These are phyloP conservation scores for Phalacrocorax carbo DNA, from an alignment of 2,113 vertebrate genomes.

Conservation along the genomic window DNA sequence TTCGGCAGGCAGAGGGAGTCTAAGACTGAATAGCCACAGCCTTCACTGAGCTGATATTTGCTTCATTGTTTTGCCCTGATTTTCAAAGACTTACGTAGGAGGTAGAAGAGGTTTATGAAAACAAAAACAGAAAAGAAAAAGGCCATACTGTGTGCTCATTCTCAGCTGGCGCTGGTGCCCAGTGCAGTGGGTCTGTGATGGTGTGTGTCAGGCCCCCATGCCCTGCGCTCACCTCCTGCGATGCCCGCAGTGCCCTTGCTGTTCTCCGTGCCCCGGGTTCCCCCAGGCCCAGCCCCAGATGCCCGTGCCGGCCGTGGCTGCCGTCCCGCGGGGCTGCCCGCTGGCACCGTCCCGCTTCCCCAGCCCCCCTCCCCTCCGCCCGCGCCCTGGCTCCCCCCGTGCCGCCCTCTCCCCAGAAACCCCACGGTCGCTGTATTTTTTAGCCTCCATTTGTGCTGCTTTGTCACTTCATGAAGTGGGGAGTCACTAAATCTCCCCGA, in stretches of 20 bases:
- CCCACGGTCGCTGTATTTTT: fast-evolving
- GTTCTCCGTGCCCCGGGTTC: fast-evolving
- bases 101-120: neutral
- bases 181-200: fast-evolving
- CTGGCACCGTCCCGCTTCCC: fast-evolving
- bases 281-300: fast-evolving
- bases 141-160: fast-evolving
- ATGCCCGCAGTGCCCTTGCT: neutral
- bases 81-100: neutral
- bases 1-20: conserved; percentile 22
- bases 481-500: neutral
- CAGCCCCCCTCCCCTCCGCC: neutral
- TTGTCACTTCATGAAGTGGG: neutral
- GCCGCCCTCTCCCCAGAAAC: neutral
- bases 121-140: neutral
- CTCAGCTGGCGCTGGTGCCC: neutral
- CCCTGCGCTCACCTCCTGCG: neutral
- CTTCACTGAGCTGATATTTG: fast-evolving
- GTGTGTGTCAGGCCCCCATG: fast-evolving
- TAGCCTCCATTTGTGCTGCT: neutral
- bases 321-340: neutral
- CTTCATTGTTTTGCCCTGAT: neutral
- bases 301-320: neutral
- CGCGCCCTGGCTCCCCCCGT: fast-evolving
- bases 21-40: neutral